Conservation (phyloP, 2,113 vertebrate species). For the Mormyrus iriodes region DNA sequence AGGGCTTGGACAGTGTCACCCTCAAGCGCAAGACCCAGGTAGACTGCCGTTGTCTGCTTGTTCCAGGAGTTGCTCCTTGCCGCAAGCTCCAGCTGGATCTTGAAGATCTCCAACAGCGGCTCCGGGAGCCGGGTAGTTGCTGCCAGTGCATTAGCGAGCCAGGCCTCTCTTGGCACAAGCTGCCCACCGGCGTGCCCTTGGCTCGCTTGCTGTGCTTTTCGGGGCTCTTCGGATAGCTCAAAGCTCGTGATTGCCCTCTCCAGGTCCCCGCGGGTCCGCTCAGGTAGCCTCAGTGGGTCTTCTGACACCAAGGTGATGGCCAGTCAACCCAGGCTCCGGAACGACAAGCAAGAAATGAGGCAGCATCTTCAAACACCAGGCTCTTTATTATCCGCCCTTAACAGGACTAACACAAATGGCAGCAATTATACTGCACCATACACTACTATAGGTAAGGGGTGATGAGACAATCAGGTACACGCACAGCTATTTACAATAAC, state of each 20-base stretch:
- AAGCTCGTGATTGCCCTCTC: too few relatives aligned
- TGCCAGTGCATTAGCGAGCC: not conserved
- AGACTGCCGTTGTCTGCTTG: not conserved
- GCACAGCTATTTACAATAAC: not conserved
- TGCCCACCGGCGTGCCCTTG: not conserved
- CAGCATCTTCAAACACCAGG: not conserved
- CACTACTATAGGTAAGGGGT: not conserved
- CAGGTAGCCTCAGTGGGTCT: too few relatives aligned
- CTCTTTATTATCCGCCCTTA: not conserved
- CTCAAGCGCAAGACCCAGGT: not conserved
- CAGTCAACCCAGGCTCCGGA: not conserved
- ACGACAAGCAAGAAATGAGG: not conserved
- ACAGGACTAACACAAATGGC: not conserved
- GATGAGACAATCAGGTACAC: not conserved
- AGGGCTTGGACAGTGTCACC: not conserved
- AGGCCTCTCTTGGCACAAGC: not conserved
- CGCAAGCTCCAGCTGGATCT: not conserved
- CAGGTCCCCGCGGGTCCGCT: too few relatives aligned
- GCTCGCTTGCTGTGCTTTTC: not conserved
- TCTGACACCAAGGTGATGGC: not conserved
- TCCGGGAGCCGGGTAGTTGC: not conserved
- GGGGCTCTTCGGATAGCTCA: not conserved
- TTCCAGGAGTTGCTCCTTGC: not conserved
- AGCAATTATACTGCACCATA: not conserved
- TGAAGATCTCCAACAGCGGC: not conserved